A percentile compares a stretch with the other conserved stretches of the same genome.
Conservation (phyloP, 35 echinoderm and acorn worm species). For the Holothuria glaberrima region DNA sequence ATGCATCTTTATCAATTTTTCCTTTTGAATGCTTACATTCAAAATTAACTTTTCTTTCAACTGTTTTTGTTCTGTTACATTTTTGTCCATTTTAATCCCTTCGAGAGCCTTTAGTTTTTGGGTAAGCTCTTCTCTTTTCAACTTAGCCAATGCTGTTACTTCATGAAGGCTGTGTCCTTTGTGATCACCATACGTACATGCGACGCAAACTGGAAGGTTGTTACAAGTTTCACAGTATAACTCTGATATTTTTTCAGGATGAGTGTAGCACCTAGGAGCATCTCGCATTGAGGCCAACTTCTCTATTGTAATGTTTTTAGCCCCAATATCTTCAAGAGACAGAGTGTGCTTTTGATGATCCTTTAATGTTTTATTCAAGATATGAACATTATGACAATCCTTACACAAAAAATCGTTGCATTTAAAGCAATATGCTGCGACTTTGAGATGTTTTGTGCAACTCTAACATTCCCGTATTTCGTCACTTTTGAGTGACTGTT, state of each 20-base stretch:
- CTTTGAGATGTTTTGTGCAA: constrained; percentile 10
- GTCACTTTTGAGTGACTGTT: constrained; percentile 11
- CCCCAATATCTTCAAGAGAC: constrained; percentile 18
- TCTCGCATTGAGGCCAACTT: neutral
- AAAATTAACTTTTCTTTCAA: no score
- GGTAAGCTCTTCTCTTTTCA: neutral
- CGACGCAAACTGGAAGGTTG: neutral
- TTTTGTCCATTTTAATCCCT: neutral
- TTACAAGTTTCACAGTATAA: neutral
- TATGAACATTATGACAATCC: constrained; percentile 4
- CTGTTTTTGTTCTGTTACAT: no score
- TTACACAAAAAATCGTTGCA: constrained; percentile 47
- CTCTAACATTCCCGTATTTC: constrained; percentile 6
- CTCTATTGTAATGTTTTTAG: constrained; percentile 25
- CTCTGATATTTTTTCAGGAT: neutral
- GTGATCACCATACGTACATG: neutral
- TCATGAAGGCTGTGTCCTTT: constrained; percentile 23
- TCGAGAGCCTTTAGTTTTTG: neutral
- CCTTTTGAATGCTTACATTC: no score
- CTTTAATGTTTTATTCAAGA: constrained; percentile 7
- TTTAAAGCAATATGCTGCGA: constrained; percentile 17
- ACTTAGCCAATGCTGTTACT: neutral
- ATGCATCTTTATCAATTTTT: no score
- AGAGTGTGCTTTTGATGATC: constrained; percentile 15
- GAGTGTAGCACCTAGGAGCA: neutral